These are phyloP conservation scores for Theristus sp. DNA, from an alignment of 2,888 invertebrate species.

Conservation along the genomic window DNA sequence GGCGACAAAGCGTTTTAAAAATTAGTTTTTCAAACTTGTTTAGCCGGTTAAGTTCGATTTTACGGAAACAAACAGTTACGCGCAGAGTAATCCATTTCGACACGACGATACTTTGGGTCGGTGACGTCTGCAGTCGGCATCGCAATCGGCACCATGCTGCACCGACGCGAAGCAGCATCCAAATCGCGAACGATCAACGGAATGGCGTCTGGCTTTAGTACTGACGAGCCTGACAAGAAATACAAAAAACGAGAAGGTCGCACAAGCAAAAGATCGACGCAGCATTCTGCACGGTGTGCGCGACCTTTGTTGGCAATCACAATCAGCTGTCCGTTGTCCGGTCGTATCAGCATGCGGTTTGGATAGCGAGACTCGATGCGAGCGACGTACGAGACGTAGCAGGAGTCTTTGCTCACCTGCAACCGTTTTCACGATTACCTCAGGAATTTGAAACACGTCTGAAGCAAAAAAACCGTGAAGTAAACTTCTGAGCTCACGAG, in stretches of 20 bases:
- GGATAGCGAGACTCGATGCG: neutral
- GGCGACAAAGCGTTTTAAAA: no score
- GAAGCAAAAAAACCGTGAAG: neutral
- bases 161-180: neutral
- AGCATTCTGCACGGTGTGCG: no score
- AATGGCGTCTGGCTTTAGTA: neutral
- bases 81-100: neutral
- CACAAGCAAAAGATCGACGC: neutral
- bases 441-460: neutral
- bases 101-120: neutral
- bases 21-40: no score
- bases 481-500: no score
- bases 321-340: neutral
- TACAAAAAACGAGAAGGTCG: neutral
- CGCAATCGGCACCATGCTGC: neutral
- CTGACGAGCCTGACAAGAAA: neutral
- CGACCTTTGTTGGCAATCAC: neutral
- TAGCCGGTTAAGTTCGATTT: no score
- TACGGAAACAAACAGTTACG: no score
- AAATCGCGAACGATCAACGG: neutral
- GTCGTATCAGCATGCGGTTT: neutral
- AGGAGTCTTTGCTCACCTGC: neutral
- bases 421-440: neutral
- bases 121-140: neutral
- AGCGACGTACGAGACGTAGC: neutral